These are phyloP conservation scores for Apostichopus parvimensis DNA, from an alignment of 35 echinoderm and acorn worm species.

Conservation along the genomic window DNA sequence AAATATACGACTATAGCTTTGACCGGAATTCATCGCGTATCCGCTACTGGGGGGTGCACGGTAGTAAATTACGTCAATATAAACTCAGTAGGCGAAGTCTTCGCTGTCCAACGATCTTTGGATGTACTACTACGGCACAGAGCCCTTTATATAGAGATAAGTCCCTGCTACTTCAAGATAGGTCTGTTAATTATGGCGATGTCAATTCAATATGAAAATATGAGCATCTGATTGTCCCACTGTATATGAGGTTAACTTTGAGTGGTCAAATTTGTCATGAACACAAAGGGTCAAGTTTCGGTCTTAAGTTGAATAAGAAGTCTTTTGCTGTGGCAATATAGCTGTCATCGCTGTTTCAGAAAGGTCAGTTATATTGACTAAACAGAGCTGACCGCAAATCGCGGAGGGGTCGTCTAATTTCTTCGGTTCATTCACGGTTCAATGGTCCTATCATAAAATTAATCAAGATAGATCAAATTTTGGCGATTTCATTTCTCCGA, in stretches of 20 bases:
- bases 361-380: conserved; percentile 4
- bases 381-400: background rate
- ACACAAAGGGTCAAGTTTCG: conserved; percentile 14
- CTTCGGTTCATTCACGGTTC: background rate
- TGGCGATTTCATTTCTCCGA: background rate
- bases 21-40: background rate
- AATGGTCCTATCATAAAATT: background rate
- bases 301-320: conserved; percentile 2
- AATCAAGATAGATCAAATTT: background rate
- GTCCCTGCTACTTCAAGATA: background rate
- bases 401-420: background rate
- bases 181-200: background rate
- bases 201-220: background rate
- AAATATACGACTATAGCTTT: background rate
- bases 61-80: background rate
- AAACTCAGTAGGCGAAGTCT: background rate
- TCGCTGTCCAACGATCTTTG: no score
- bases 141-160: background rate
- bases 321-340: background rate
- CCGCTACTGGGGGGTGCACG: background rate
- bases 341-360: conserved; percentile 13
- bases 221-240: background rate
- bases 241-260: background rate
- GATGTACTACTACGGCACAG: no score
- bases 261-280: conserved; percentile 16